Evolutionary conservation across 2,888 invertebrate species (phyloP), one percentile per base, ranked within the genome.

Genomic region (Serripes groenlandicus): DNA sequence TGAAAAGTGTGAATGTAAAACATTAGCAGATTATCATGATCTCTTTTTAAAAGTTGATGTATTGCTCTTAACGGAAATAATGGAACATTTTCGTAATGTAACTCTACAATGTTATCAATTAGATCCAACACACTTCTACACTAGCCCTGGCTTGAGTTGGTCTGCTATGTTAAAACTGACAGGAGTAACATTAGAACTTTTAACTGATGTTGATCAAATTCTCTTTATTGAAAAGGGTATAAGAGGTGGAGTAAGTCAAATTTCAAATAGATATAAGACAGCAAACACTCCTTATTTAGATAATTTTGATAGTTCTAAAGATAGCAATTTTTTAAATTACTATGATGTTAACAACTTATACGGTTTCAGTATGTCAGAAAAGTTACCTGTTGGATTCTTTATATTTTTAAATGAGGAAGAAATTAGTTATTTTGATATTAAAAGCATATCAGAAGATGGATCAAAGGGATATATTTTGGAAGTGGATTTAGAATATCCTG

Each of bases 401-500:
- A 30, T 75, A 58, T 92, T 90, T 83, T 71, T 89, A 58, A 37
- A 49, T 62, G 28, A 72, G 18, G 75, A 81, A 42, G 80, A 86
- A 83, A 74, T 79, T 21, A 37, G 68, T 23, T 37, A 26, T 26
- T 78, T 80, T 68, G 71, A 86, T 70, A n/a, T 75, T 18, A 28
- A 0, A 54, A 62, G 18, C 28, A 35, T 78, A 30, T 64, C 72
- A 56, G 64, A 72, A 69, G 66, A 81, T 73, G 64, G 49, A 11
- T 73, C 81, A 15, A 75, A 62, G 52, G 81, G 94, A 0, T 94
- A 93, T 81, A 92, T 95, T 54, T 87, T 95, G 3, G 94, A 95
- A 83, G 94, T 95, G 3, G 95, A 95, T 81, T 78, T 95, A 32
- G 90, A 93, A 64, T 95, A 95, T 89, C 94, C 95, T 3, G 30